A percentile compares a stretch with the other conserved stretches of the same genome.
phyloP scores from a whole-genome alignment of 2,888 invertebrate genomes.

The Lepeophtheirus nordmannii region DNA sequence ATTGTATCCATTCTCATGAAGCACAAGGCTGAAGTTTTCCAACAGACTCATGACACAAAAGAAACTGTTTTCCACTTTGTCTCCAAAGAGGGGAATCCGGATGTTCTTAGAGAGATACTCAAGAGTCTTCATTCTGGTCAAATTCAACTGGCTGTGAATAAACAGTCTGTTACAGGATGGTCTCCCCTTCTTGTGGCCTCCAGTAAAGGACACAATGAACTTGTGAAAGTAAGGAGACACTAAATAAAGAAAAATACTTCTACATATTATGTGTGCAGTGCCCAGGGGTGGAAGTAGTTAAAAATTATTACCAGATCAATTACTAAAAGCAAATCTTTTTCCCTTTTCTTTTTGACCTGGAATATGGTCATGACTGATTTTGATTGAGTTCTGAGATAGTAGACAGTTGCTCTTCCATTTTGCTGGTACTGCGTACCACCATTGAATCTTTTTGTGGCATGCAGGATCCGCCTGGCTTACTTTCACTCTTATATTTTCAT shows the following conservation, averaged over 20 bases:
- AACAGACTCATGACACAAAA: constrained; percentile 60
- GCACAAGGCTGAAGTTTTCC: constrained; percentile 73
- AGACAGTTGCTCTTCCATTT: too few relatives aligned
- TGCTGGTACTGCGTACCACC: too few relatives aligned
- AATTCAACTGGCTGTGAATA: constrained; percentile 24
- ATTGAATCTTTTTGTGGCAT: too few relatives aligned
- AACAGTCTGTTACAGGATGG: constrained; percentile 51
- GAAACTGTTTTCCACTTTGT: constrained; percentile 93
- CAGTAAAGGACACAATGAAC: constrained; percentile 82
- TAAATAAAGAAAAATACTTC: not conserved
- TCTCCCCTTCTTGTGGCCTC: constrained; percentile 91
- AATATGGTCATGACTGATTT: too few relatives aligned
- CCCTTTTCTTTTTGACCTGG: too few relatives aligned
- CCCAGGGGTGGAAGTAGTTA: too few relatives aligned
- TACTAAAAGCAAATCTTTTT: too few relatives aligned
- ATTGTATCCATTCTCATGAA: constrained; percentile 75
- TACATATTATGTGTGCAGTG: not conserved
- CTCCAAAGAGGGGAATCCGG: constrained; percentile 67
- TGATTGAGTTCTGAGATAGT: too few relatives aligned
- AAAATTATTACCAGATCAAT: too few relatives aligned
- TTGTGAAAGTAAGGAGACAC: constrained; percentile 44
- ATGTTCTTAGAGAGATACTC: constrained; percentile 18
- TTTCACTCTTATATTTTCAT: too few relatives aligned
- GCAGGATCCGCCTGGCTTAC: too few relatives aligned
- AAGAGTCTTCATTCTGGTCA: constrained; percentile 16